phyloP scores from a whole-genome alignment of 2,113 vertebrate genomes.

The Romanogobio albipinnatus region DNA sequence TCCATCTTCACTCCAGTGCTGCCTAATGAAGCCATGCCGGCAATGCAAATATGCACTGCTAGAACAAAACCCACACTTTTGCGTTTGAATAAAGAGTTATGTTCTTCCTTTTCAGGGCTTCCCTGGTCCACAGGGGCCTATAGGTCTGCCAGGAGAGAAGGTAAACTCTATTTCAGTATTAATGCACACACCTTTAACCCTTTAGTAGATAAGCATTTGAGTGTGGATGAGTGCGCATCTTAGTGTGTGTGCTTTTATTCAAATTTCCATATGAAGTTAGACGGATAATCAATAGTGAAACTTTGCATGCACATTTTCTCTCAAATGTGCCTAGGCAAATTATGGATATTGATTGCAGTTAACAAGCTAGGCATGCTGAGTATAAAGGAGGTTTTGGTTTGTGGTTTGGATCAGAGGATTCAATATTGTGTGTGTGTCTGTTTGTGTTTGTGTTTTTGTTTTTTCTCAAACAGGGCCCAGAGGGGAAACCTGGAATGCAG shows the following conservation, averaged over 20 bases:
- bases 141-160: constrained; percentile 90
- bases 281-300: constrained; percentile 72
- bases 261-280: constrained; percentile 58
- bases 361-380: constrained; percentile 27
- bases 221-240: constrained; percentile 43
- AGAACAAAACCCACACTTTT: background rate
- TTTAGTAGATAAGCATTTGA: constrained; percentile 57
- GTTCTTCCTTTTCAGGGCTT: constrained; percentile 77
- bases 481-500: constrained; percentile 83
- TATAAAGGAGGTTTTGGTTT: constrained; percentile 23
- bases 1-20: background rate
- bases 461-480: constrained; percentile 77
- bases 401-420: constrained; percentile 29
- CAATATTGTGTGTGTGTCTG: background rate
- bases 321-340: constrained; percentile 22
- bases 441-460: background rate
- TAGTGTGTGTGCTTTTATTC: constrained; percentile 54
- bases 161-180: constrained; percentile 71
- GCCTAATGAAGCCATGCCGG: background rate
- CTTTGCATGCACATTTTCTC: background rate
- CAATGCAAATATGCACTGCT: constrained; percentile 1
- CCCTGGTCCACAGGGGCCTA: constrained; percentile 85
- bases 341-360: constrained; percentile 38
- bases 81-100: background rate
- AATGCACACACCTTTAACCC: constrained; percentile 64